Percentiles rank a stretch among this genome's conserved stretches.
phyloP scores from a whole-genome alignment of 2,888 invertebrate species.

The Ectobius pallidus region DNA sequence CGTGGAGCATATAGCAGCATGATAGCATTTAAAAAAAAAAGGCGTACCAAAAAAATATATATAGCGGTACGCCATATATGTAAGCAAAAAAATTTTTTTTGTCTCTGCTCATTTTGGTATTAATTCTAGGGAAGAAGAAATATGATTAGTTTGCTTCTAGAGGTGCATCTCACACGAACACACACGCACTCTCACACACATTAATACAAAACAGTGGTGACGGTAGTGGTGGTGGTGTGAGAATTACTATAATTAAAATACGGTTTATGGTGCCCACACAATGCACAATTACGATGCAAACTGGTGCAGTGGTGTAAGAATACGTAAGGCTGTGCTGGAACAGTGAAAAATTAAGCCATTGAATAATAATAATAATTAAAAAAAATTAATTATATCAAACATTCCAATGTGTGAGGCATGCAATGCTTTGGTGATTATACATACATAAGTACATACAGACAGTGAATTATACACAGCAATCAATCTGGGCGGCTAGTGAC shows the following conservation, averaged over 20 bases:
- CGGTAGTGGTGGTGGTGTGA: slow-evolving; percentile 33
- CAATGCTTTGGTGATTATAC: slow-evolving; percentile 42
- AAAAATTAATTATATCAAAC: slow-evolving; percentile 40
- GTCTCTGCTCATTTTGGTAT: background rate
- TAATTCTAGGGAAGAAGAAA: slow-evolving; percentile 5
- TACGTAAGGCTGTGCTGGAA: slow-evolving; percentile 45
- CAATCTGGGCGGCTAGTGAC: slow-evolving; percentile 20
- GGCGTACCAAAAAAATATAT: slow-evolving; percentile 32
- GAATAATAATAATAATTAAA: slow-evolving; percentile 41
- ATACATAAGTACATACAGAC: slow-evolving; percentile 36
- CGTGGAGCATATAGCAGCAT: background rate
- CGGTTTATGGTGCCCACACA: slow-evolving; percentile 43
- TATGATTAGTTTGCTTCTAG: slow-evolving; percentile 4
- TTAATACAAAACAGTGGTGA: slow-evolving; percentile 38
- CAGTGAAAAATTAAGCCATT: slow-evolving; percentile 45
- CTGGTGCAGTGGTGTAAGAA: slow-evolving; percentile 44
- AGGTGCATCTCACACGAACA: slow-evolving; percentile 41
- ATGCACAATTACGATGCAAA: slow-evolving; percentile 44
- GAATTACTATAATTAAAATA: slow-evolving; percentile 32
- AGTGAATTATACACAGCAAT: slow-evolving; percentile 34
- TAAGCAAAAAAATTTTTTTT: background rate
- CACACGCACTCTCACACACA: slow-evolving; percentile 44
- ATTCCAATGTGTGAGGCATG: slow-evolving; percentile 43
- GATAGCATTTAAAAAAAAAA: background rate
- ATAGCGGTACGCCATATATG: slow-evolving; percentile 18